A percentile compares a stretch with the other conserved stretches of the same genome.
phyloP scores from a whole-genome alignment of 2,888 invertebrate genomes.

The Diaphora mendica region DNA sequence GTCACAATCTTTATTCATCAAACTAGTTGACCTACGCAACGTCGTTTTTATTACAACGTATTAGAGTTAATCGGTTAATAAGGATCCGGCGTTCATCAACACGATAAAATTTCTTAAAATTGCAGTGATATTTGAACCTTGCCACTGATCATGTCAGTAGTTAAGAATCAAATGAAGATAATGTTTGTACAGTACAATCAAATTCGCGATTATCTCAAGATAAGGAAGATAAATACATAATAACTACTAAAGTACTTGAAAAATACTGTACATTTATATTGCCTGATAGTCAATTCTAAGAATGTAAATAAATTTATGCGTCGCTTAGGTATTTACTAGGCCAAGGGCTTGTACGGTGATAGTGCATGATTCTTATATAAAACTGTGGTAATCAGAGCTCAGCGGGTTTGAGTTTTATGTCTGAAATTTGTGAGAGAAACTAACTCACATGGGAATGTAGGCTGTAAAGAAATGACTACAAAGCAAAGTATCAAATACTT shows the following conservation, averaged over 20 bases:
- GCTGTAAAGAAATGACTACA: background rate
- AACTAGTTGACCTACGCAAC: too few species aligned
- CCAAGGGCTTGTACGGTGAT: slow-evolving; percentile 10
- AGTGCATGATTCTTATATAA: background rate
- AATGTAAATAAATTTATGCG: background rate
- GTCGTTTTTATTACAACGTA: too few species aligned
- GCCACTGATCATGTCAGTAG: background rate
- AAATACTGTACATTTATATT: background rate
- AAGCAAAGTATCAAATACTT: too few species aligned
- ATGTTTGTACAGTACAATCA: background rate
- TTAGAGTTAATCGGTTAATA: too few species aligned
- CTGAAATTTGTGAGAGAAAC: background rate
- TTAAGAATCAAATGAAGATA: background rate
- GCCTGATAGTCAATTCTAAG: background rate
- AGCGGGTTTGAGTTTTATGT: background rate
- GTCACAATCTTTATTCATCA: too few species aligned
- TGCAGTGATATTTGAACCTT: background rate
- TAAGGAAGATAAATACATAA: background rate
- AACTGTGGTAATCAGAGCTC: background rate
- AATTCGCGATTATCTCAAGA: background rate
- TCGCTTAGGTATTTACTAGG: slow-evolving; percentile 8
- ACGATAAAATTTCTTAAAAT: background rate
- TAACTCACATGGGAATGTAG: background rate
- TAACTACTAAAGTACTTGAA: background rate
- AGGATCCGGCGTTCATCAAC: too few species aligned